A percentile compares a stretch with the other conserved stretches of the same genome.
Conservation (phyloP, 2,888 invertebrate genomes). For the Horisme vitalbata region DNA sequence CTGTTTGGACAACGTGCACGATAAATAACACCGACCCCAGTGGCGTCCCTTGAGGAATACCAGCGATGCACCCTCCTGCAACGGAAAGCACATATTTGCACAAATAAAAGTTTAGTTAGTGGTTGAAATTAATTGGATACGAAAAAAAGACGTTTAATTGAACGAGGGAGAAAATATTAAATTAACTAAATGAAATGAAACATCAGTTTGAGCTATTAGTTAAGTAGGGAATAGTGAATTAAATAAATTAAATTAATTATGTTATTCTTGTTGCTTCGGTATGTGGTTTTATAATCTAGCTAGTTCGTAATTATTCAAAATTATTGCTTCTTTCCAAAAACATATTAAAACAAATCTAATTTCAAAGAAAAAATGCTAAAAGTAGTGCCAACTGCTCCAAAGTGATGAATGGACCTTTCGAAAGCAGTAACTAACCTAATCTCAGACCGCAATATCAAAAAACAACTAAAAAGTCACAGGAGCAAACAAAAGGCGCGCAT, state of each 20-base stretch:
- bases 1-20: constrained; percentile 48
- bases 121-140: background rate
- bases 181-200: background rate
- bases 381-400: no score
- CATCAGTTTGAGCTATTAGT: no score
- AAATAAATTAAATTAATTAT: no score
- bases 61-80: constrained; percentile 30
- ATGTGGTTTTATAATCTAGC: no score
- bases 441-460: constrained; percentile 16
- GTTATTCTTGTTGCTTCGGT: no score
- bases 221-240: no score
- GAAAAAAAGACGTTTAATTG: background rate
- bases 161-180: background rate
- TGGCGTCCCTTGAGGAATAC: constrained; percentile 40
- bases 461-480: constrained; percentile 19
- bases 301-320: no score
- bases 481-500: constrained; percentile 41
- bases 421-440: constrained; percentile 9
- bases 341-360: no score
- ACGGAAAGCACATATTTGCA: constrained; percentile 30
- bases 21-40: constrained; percentile 53
- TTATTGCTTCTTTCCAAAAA: no score
- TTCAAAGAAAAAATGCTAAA: no score
- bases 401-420: background rate
- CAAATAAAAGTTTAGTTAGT: constrained; percentile 6